Conservation (phyloP, 2,113 vertebrate genomes). For the Arizona elegans region DNA sequence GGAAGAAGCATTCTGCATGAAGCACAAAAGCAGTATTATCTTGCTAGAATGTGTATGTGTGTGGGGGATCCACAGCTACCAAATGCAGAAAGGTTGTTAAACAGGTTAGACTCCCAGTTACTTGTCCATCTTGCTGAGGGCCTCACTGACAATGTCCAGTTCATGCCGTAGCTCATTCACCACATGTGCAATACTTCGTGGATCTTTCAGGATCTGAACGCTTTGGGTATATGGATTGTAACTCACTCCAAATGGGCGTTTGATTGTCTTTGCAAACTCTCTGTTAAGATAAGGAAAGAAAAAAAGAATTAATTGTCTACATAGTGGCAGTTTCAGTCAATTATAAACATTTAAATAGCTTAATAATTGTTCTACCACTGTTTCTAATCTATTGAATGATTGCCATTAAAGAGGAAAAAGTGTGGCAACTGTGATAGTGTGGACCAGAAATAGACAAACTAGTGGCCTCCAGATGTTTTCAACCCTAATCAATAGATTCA, state of each 20-base stretch:
- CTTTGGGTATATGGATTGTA: slow-evolving; percentile 96
- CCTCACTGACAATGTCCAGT: slow-evolving; percentile 87
- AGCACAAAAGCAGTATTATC: background rate
- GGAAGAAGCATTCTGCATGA: slow-evolving; percentile 21
- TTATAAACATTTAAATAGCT: background rate
- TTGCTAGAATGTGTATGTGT: background rate
- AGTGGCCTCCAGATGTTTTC: background rate
- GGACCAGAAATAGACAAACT: background rate
- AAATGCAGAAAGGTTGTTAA: background rate
- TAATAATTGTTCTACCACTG: background rate
- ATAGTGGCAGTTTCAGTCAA: background rate
- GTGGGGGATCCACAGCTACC: background rate
- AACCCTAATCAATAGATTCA: background rate
- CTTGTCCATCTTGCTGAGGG: slow-evolving; percentile 85
- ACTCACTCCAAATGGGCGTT: slow-evolving; percentile 91
- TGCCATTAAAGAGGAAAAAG: background rate
- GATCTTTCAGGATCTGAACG: slow-evolving; percentile 88
- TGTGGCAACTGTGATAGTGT: background rate
- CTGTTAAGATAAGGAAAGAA: slow-evolving; percentile 62
- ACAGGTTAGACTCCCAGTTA: slow-evolving; percentile 76
- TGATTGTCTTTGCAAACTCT: slow-evolving; percentile 97
- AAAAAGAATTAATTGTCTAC: background rate
- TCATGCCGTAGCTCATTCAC: slow-evolving; percentile 90
- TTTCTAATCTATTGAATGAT: background rate
- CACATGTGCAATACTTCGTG: slow-evolving; percentile 82